These are phyloP conservation scores for Hydraecia micacea DNA, from an alignment of 2,888 invertebrate species.

Conservation along the genomic window DNA sequence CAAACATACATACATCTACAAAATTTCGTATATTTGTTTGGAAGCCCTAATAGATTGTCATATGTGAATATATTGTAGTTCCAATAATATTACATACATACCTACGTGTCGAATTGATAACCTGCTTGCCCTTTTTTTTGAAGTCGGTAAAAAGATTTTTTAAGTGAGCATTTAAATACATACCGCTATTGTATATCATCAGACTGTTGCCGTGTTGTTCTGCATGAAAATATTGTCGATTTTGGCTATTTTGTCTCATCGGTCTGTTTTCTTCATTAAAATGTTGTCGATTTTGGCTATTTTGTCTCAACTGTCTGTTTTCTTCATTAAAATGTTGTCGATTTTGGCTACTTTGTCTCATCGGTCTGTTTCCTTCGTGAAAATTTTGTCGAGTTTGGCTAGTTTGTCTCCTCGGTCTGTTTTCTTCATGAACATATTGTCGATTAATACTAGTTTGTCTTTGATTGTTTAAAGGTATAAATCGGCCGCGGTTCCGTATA, in stretches of 20 bases:
- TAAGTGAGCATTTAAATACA: neutral
- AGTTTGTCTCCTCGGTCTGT: neutral
- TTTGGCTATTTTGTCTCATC: neutral
- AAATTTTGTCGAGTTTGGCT: constrained; percentile 8
- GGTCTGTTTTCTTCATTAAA: neutral
- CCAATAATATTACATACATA: too few relatives aligned
- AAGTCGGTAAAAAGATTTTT: too few relatives aligned
- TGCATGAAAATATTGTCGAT: neutral
- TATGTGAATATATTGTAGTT: too few relatives aligned
- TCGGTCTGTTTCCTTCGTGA: neutral
- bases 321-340: neutral
- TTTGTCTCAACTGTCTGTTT: neutral
- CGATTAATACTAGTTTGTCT: neutral
- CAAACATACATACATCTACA: too few relatives aligned
- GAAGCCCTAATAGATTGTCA: too few relatives aligned
- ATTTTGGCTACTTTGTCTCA: constrained; percentile 1
- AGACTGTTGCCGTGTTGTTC: constrained; percentile 4
- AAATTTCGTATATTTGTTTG: too few relatives aligned
- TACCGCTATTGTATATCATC: constrained; percentile 33
- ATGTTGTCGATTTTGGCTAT: neutral
- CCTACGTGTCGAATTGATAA: too few relatives aligned
- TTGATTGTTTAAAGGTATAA: neutral
- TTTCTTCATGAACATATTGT: neutral
- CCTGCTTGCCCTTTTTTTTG: too few relatives aligned
- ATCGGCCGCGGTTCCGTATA: neutral